A percentile compares a stretch with the other conserved stretches of the same genome.
These are phyloP conservation scores for Taeniopygia guttata DNA, from an alignment of 2,797 vertebrate species.

Conservation along the genomic window DNA sequence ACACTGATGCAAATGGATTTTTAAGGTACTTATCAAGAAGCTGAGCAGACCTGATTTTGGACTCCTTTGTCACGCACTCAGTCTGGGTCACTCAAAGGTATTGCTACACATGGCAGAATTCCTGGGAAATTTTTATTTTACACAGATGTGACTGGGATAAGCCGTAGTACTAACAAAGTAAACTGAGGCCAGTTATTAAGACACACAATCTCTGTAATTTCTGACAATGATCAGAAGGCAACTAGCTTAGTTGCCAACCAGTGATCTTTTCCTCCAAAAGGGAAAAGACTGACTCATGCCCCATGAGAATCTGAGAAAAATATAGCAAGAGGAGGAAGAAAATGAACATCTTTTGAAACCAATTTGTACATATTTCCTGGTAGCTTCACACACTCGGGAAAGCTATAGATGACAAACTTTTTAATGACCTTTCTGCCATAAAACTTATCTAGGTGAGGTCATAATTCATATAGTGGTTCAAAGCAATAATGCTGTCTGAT, in stretches of 20 bases:
- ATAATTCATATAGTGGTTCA: conserved; percentile 30
- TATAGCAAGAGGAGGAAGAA: background rate
- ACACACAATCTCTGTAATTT: background rate
- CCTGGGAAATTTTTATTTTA: background rate
- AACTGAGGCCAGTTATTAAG: background rate
- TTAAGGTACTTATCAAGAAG: background rate
- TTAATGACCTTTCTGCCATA: conserved; percentile 49
- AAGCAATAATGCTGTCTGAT: background rate
- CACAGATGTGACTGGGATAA: background rate
- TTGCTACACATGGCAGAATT: background rate
- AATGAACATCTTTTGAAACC: background rate
- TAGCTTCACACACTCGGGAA: background rate
- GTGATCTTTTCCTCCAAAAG: background rate
- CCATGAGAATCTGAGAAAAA: background rate
- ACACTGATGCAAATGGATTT: background rate
- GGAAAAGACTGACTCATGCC: background rate
- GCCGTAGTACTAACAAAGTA: background rate
- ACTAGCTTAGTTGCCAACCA: background rate
- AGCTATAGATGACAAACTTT: conserved; percentile 19
- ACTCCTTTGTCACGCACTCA: background rate
- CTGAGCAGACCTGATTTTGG: background rate
- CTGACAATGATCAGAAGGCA: background rate
- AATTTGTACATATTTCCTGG: background rate
- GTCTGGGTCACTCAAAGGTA: background rate
- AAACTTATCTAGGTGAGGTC: conserved; percentile 29